Percentiles rank a stretch among this genome's conserved stretches.
phyloP scores from a whole-genome alignment of 1,140 invertebrate species.

The Nautilus pompilius region DNA sequence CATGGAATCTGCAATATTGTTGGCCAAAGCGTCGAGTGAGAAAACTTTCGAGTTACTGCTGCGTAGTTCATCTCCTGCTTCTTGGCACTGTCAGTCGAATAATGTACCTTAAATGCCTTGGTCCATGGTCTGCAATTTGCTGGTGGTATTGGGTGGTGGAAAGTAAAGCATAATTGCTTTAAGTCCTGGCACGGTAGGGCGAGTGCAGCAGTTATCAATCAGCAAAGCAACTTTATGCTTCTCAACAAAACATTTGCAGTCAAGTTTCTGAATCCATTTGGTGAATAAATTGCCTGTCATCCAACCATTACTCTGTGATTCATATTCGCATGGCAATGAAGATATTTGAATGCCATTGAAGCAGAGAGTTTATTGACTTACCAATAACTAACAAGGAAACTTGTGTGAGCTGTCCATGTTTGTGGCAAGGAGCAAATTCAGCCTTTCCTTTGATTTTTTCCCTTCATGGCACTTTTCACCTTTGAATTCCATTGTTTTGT shows the following conservation, averaged over 20 bases:
- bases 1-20: no score
- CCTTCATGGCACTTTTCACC: conserved; percentile 20
- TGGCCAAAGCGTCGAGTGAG: no score
- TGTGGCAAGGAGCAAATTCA: conserved; percentile 17
- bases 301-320: conserved; percentile 11
- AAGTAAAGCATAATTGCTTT: conserved; percentile 13
- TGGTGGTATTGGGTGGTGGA: conserved; percentile 23
- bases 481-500: conserved; percentile 23
- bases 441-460: conserved; percentile 28
- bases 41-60: no score
- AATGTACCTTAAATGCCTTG: no score
- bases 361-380: conserved; percentile 53
- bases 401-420: conserved; percentile 39
- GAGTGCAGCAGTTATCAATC: conserved; percentile 19
- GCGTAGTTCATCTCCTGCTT: no score
- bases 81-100: no score
- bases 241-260: conserved; percentile 14
- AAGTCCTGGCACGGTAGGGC: conserved; percentile 7
- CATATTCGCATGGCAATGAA: conserved; percentile 12
- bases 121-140: conserved; percentile 21
- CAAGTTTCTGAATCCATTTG: conserved; percentile 14
- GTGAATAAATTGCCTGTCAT: conserved; percentile 8
- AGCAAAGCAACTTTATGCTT: conserved; percentile 14
- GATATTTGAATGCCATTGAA: conserved; percentile 49
- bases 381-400: conserved; percentile 54